Evolutionary conservation across 2,797 vertebrate genomes (phyloP), one percentile per base, ranked within the genome.

Genomic region (Danio albolineatus): DNA sequence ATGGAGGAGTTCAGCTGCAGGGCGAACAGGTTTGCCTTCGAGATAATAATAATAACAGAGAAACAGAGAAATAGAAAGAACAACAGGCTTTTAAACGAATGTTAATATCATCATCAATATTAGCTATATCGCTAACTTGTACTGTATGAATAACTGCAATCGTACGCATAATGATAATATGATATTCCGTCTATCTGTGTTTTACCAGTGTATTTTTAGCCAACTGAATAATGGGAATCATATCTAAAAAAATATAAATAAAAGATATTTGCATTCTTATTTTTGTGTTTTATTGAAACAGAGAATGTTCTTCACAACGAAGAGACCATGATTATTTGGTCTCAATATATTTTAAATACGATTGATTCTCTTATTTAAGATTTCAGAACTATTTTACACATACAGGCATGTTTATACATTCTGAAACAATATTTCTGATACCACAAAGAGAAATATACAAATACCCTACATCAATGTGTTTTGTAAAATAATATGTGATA

Each of bases 1-100:
- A 90, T 0, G 95, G 95, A 0, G 96, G 95, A 0, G 92, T 94
- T 44, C 84, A 92, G 10, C 89, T 98, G 82, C 92, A 93, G 46
- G 74, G 72, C 10, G 93, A 95, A 83, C 87, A 91, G 83, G 94
- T 93, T 88, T 97, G 89, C 89, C 77, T 91, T 48, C 92, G 83
- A 86, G 38, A 28, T 28, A 28, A 28, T 19, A 41, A 73, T 13
- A 64, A 16, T 21, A 19, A 56, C 16, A 36, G 13, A 67, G 44
- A 69, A 10, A 49, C 13, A 71, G 14, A 70, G 7, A 54, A 36
- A 38, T n/a, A 51, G 28, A 39, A 4, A 43, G 39, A 6, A 0
- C 60, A 9, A 36, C 16, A 38, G 21, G 14, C 16, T 57, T 64
- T 49, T 2, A 44, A 43, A 17, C 0, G 17, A 78, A 51, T 70